Conservation (phyloP, 2,113 vertebrate species). For the Tauraco erythrolophus region DNA sequence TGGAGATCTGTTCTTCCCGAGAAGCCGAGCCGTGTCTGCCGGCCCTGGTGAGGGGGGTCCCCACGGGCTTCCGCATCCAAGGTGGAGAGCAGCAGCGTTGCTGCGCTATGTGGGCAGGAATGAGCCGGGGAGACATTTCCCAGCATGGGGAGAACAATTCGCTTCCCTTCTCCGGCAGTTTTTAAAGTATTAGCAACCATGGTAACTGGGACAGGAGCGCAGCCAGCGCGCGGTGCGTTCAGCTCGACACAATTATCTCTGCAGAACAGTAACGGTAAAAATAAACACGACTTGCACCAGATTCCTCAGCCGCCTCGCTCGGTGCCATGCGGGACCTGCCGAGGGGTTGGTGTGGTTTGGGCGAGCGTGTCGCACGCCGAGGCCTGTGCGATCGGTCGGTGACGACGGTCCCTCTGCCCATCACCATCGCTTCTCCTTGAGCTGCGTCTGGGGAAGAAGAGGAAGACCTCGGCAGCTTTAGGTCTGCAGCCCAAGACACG, state of each 20-base stretch:
- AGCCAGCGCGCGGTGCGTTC: slow-evolving; percentile 6
- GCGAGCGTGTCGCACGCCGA: accelerated
- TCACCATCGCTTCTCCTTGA: not conserved
- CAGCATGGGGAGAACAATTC: slow-evolving; percentile 58
- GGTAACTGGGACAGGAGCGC: slow-evolving; percentile 58
- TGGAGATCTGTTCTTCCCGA: not conserved
- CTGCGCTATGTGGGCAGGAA: slow-evolving; percentile 64
- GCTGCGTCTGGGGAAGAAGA: not conserved
- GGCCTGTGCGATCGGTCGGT: accelerated
- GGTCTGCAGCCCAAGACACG: not conserved
- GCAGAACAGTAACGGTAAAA: slow-evolving; percentile 13
- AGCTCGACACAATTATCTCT: slow-evolving; percentile 52
- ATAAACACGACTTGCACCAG: slow-evolving; percentile 40
- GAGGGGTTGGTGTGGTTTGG: not conserved
- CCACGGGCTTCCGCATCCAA: slow-evolving; percentile 13
- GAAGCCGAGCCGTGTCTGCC: not conserved
- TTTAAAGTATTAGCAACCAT: slow-evolving; percentile 72
- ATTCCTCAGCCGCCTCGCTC: not conserved
- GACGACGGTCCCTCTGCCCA: not conserved
- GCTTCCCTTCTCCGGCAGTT: slow-evolving; percentile 61
- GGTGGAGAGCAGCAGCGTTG: slow-evolving; percentile 1
- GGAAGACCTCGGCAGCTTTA: not conserved
- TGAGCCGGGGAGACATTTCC: slow-evolving; percentile 56
- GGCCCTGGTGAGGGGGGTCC: not conserved
- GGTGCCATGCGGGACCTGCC: accelerated